Evolutionary conservation across 2,888 invertebrate species (phyloP), one percentile per base, ranked within the genome.

Genomic region (Zeuzera pyrina): DNA sequence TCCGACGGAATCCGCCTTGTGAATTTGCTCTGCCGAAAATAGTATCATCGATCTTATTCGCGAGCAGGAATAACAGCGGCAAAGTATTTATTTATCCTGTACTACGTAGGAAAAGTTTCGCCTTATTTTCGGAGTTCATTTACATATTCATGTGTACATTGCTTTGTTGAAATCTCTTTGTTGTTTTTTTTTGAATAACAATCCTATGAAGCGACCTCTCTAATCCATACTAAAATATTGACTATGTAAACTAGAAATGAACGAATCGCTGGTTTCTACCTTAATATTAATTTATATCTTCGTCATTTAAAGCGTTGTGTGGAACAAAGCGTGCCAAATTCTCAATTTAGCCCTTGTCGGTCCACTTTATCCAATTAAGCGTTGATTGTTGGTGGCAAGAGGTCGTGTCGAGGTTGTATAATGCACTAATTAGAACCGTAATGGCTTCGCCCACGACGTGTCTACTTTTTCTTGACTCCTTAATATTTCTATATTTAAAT

Each of bases 31-130:
- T 47, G 69, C 60, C 72, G 47, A 67, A 77, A 79, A 79, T 81
- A 81, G 78, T 67, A 72, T 62, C 74, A 70, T 73, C 71, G 68
- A 68, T 76, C 70, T 72, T 76, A 76, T 77, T 69, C 59, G 65
- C 64, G 57, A 53, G 55, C 57, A 56, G 52, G 63, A 65, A 67
- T 68, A 72, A 68, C 69, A 62, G 49, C 48, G 52, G 57, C 58
- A 45, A 47, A 52, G 47, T 68, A 63, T 73, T 70, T 74, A 67
- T 69, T 74, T 73, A 64, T 57, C 51, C 57, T 57, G 25, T 32
- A 43, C 41, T 54, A 57, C 57, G 56, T 55, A 52, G 52, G 53
- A 57, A 55, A 65, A 60, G 41, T 58, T 61, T 42, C 48, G 57
- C 52, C 49, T 49, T 57, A 51, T 57, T 56, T 52, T 52, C 44